A percentile compares a stretch with the other conserved stretches of the same genome.
These are phyloP conservation scores for Leucopsar rothschildi DNA, from an alignment of 2,113 vertebrate species.

Conservation along the genomic window DNA sequence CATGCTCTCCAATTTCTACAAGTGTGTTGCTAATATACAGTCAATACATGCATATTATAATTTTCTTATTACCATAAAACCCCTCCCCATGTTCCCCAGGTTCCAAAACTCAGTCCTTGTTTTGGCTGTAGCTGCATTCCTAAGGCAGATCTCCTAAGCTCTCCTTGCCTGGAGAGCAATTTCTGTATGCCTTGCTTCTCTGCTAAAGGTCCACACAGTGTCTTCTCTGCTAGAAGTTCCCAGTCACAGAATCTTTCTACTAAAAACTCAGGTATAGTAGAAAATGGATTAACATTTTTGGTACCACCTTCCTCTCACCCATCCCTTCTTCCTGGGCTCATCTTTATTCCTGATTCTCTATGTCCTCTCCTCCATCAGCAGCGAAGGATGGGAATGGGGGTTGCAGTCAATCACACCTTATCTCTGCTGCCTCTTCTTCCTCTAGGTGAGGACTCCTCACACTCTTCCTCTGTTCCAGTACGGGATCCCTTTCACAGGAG, in stretches of 20 bases:
- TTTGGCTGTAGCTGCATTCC: not conserved
- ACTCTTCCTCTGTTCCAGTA: not conserved
- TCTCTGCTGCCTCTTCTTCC: not conserved
- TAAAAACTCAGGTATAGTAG: not conserved
- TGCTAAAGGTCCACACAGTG: not conserved
- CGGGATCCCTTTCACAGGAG: not conserved
- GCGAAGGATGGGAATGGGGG: not conserved
- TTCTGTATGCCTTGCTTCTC: not conserved
- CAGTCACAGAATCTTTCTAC: not conserved
- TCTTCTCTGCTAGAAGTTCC: not conserved
- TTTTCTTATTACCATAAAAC: not conserved
- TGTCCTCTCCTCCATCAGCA: not conserved
- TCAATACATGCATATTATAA: not conserved
- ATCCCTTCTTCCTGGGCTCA: not conserved
- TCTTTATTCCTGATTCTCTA: not conserved
- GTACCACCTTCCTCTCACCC: not conserved
- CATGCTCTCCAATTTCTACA: accelerated
- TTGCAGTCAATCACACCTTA: accelerated
- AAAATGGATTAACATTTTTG: not conserved
- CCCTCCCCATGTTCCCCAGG: not conserved
- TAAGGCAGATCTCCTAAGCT: not conserved
- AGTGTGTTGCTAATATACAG: not conserved
- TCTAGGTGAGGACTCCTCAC: not conserved
- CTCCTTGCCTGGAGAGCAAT: not conserved
- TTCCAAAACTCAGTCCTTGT: not conserved